Base-by-base conservation (phyloP, 2,888 invertebrate species). In the Dimorphilus gyrociliatus region DNA sequence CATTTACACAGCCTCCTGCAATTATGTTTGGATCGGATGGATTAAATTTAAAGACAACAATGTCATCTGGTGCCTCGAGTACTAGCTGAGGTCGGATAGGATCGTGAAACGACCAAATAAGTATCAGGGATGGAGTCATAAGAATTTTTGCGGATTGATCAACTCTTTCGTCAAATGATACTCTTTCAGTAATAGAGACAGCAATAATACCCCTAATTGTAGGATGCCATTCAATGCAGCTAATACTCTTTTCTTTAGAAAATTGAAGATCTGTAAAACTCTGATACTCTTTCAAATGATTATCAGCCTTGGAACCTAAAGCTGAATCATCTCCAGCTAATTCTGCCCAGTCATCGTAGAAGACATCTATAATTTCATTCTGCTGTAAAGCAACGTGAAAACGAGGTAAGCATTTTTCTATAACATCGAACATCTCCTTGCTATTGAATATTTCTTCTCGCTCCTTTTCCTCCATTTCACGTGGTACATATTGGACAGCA, bases 261-360 rank as follows among this genome's bases (percentile, higher is more conserved):
- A 54, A 58, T 41, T 60, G 54, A n/a, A 63, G 47, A 37, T 63
- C 62, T 31, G 60, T 58, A 41, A 62, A 63, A 5, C 62, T 60
- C 42, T 63, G 62, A 44, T 56, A 63, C 36, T 63, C 63, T 55
- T 61, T 44, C 14, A 61, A 44, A 31, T 60, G 61, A 31, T 53
- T 58, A 36, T 61, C 60, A 12, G 60, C 53, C 32, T 60, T 60
- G 36, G 47, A 55, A 16, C 57, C 58, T 37, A 61, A 53, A 8
- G 48, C 45, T 23, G 48, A 46, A 32, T 56, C 52, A 17, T 51
- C 50, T 31, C 52, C 53, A 8, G 53, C 52, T 10, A 62, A 47
- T 29, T 48, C 45, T 13, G 39, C 27, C 58, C 59, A 62, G 44
- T 63, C 63, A 39, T 58, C 55, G 35, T 42, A 50, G 44, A 63